Evolutionary conservation across 2,888 invertebrate species (phyloP).

Genomic region (Oscheius sp.): DNA sequence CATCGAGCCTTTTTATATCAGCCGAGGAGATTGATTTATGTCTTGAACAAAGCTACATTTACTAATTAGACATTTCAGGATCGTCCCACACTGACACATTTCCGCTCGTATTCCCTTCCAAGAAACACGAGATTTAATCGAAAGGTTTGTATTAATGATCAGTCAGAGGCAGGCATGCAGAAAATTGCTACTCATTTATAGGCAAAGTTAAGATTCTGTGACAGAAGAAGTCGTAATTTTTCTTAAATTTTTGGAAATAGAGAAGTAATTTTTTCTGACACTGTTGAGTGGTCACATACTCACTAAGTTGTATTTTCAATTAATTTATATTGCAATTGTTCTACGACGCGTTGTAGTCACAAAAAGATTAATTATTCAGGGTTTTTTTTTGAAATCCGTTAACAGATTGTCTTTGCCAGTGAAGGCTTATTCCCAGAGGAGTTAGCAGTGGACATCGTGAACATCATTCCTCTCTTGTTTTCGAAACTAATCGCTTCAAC

Average conservation of each 20-base stretch:
- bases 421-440: not conserved
- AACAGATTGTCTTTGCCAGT: not conserved
- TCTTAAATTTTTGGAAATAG: too few species aligned
- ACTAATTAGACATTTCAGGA: conserved; percentile 12
- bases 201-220: too few species aligned
- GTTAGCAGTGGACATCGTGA: not conserved
- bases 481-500: not conserved
- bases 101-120: conserved; percentile 11
- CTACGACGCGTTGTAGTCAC: too few species aligned
- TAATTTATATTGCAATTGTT: too few species aligned
- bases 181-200: too few species aligned
- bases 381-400: too few species aligned
- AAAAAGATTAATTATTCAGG: too few species aligned
- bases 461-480: not conserved
- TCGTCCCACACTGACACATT: conserved; percentile 6
- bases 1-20: not conserved
- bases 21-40: conserved; percentile 4
- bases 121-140: conserved; percentile 12
- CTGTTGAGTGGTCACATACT: too few species aligned
- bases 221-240: too few species aligned
- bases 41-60: not conserved
- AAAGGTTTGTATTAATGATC: not conserved
- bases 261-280: too few species aligned
- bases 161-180: not conserved
- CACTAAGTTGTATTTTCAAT: too few species aligned